Evolutionary conservation across 1,140 invertebrate genomes (phyloP).

Genomic region (Amyelois transitella): DNA sequence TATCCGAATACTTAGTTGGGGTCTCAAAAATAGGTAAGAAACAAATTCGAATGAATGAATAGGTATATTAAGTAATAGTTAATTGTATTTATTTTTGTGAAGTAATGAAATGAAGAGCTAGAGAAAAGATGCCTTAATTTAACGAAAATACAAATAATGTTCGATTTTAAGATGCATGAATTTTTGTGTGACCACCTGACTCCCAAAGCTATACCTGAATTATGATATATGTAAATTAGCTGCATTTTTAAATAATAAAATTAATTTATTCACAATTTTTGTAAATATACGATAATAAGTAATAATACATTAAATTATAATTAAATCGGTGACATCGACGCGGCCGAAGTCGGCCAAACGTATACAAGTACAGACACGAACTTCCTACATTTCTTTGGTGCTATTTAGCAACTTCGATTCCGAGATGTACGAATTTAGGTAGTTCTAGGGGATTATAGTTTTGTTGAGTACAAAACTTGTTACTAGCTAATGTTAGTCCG

Average conservation of each 20-base stretch:
- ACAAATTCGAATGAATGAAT: background rate
- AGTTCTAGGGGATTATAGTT: slow-evolving; percentile 1
- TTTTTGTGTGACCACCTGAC: background rate
- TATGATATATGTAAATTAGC: background rate
- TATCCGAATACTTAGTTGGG: background rate
- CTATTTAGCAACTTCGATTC: slow-evolving; percentile 47
- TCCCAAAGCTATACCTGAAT: background rate
- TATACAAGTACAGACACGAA: slow-evolving; percentile 9
- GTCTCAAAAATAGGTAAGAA: background rate
- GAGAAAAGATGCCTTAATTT: slow-evolving; percentile 16
- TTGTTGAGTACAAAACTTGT: slow-evolving; percentile 1
- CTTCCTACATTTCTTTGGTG: slow-evolving; percentile 57
- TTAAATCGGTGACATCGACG: slow-evolving; percentile 30
- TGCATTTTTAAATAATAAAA: slow-evolving; percentile 3
- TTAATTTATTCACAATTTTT: slow-evolving; percentile 1
- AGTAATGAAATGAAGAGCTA: slow-evolving; percentile 12
- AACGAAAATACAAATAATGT: slow-evolving; percentile 16
- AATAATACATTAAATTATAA: slow-evolving; percentile 9
- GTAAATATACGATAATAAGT: slow-evolving; percentile 14
- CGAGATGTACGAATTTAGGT: slow-evolving; percentile 25
- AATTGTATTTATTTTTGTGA: slow-evolving; percentile 5
- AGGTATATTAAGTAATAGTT: background rate
- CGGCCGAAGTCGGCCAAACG: slow-evolving; percentile 9
- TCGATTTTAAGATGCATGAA: slow-evolving; percentile 9
- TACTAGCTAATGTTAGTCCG: background rate